These are phyloP conservation scores for Sebastes nivosus DNA, from an alignment of 2,797 vertebrate genomes.

Conservation along the genomic window DNA sequence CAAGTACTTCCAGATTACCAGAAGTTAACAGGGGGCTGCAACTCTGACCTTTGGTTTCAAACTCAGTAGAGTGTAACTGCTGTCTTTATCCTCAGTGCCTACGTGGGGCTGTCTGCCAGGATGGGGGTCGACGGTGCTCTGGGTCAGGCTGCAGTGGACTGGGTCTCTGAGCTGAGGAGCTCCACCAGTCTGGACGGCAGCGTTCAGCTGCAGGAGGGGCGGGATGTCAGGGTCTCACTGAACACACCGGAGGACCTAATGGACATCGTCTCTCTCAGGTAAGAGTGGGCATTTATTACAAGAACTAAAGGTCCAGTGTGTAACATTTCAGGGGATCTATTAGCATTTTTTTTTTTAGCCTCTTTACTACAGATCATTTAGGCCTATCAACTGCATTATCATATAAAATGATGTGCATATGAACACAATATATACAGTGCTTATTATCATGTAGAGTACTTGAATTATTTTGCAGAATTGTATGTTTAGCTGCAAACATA, in stretches of 20 bases:
- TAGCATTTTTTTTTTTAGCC: no score
- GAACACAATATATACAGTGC: no score
- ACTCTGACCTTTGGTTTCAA: not conserved
- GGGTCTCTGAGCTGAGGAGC: slow-evolving; percentile 83
- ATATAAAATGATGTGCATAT: rapidly evolving
- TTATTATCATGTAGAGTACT: no score
- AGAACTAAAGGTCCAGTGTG: not conserved
- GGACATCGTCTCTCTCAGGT: slow-evolving; percentile 88
- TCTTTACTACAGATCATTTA: not conserved
- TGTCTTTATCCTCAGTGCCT: slow-evolving; percentile 71
- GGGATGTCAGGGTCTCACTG: slow-evolving; percentile 83
- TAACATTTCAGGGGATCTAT: rapidly evolving
- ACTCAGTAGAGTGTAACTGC: not conserved
- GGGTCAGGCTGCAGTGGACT: slow-evolving; percentile 85
- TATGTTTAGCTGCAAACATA: not conserved
- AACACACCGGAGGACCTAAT: slow-evolving; percentile 88
- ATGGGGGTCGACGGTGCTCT: slow-evolving; percentile 84
- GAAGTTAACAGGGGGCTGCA: not conserved
- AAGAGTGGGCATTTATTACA: not conserved
- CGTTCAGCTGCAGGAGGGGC: slow-evolving; percentile 85
- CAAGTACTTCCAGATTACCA: slow-evolving; percentile 70
- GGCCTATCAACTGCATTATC: not conserved
- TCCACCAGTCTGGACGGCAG: slow-evolving; percentile 86
- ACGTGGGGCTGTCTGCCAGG: slow-evolving; percentile 82
- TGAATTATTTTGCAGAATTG: no score